These are phyloP conservation scores for Cephus cinctus DNA, from an alignment of 1,140 invertebrate genomes.

Conservation along the genomic window DNA sequence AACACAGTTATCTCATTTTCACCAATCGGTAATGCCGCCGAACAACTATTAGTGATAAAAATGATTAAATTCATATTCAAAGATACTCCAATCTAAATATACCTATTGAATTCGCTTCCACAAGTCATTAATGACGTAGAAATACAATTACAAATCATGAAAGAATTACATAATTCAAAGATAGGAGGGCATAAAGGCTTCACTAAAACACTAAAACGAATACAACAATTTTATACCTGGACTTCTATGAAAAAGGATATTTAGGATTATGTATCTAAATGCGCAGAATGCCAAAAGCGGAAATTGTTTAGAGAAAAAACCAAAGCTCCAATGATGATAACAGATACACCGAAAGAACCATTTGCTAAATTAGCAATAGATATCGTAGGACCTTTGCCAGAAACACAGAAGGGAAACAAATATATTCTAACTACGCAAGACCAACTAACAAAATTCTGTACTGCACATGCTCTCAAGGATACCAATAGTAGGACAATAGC, in stretches of 20 bases:
- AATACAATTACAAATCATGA: too few species aligned
- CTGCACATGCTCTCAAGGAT: constrained; percentile 31
- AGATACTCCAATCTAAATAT: too few species aligned
- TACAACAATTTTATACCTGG: not conserved
- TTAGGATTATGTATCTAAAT: not conserved
- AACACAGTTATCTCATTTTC: too few species aligned
- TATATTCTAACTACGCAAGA: constrained; percentile 11
- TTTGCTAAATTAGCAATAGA: constrained; percentile 9
- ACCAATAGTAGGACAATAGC: constrained; percentile 8
- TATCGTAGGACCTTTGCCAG: constrained; percentile 3
- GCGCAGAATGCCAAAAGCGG: not conserved
- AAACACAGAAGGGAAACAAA: not conserved
- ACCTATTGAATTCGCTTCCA: too few species aligned
- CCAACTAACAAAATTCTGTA: constrained; percentile 28
- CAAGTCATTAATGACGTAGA: too few species aligned
- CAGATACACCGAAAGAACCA: not conserved
- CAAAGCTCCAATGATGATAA: not conserved
- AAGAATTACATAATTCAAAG: too few species aligned
- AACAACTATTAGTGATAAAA: too few species aligned
- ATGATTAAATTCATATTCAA: too few species aligned
- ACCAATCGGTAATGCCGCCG: too few species aligned
- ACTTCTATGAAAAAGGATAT: not conserved
- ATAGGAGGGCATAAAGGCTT: constrained; percentile 2
- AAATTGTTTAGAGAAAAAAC: not conserved
- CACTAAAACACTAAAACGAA: not conserved